Base-by-base conservation (phyloP, 2,888 invertebrate genomes). In the Xylota sylvarum region DNA sequence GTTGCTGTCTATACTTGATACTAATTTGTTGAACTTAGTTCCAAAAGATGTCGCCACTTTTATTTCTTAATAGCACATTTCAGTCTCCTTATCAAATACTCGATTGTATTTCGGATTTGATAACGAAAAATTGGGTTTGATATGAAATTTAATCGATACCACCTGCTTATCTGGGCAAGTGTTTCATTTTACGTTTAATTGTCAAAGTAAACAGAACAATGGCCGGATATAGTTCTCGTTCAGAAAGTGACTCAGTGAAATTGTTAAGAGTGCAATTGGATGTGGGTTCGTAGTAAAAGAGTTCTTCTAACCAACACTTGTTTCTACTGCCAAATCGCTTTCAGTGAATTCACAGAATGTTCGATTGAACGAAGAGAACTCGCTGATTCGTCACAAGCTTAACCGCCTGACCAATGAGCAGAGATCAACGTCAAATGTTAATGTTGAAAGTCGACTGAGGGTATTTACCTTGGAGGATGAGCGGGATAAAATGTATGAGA, bases 401-500 rank as follows among this genome's bases (percentile, higher is more conserved):
- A 86, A 90, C 48, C 89, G 88, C 1, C 81, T 88, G 2, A 89
- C 89, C 0, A 80, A 87, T 17, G 89, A 89, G 37, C 88, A 89
- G 30, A 88, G 89, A n/a, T 88, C 89, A 3, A 89, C 85, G 35
- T 89, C 90, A 2, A 80, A 89, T 0, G 56, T 89, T 0, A 88
- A 89, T 72, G 90, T 92, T 10, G 91, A 92, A 55, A 90, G 90
- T 46, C 89, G 89, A 62, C 89, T 92, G 7, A 86, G 86, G 60
- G 89, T 89, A 1, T 90, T 88, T 12, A 88, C 89, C 6, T 5
- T 91, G 32, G 91, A 92, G 65, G 90, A 90, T 12, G 91, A 92
- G 55, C 90, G 90, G 0, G 91, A 92, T 87, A 89, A 88, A 7
- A 73, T 91, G 52, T 85, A 89, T 32, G 91, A 92, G 3, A 90